Evolutionary conservation across 1,140 invertebrate species (phyloP).

Genomic region (Lepidurus arcticus): DNA sequence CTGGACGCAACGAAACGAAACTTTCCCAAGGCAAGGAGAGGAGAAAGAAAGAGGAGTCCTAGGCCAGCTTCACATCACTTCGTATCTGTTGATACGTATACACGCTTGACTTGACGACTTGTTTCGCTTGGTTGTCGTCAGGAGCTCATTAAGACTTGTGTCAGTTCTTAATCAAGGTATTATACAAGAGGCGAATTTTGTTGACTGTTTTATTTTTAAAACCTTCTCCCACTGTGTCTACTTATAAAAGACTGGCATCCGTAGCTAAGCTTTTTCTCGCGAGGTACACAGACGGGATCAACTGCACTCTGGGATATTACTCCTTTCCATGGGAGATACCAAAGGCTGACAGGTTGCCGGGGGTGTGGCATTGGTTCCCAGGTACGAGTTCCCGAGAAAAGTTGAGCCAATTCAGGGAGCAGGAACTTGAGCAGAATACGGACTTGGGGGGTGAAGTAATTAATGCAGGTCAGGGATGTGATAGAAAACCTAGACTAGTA

Average conservation of each 20-base stretch:
- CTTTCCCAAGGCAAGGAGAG: neutral
- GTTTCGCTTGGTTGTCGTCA: constrained; percentile 7
- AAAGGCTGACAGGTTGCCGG: constrained; percentile 20
- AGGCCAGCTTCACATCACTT: constrained; percentile 5
- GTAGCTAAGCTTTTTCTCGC: neutral
- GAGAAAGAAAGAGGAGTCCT: neutral
- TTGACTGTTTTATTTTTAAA: neutral
- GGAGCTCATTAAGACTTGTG: constrained; percentile 2
- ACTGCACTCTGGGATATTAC: neutral
- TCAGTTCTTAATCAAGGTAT: constrained; percentile 11
- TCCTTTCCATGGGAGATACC: neutral
- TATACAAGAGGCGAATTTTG: neutral
- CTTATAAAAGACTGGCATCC: neutral
- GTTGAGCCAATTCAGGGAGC: neutral
- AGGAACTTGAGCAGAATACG: constrained; percentile 4
- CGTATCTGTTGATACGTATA: neutral
- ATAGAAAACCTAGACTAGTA: neutral
- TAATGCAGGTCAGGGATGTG: constrained; percentile 3
- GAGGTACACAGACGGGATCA: neutral
- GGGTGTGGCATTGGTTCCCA: constrained; percentile 16
- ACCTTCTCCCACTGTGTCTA: neutral
- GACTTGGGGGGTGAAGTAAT: neutral
- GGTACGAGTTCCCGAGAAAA: neutral
- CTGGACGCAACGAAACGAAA: neutral
- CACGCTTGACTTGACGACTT: constrained; percentile 3